Evolutionary conservation across 2,888 invertebrate species (phyloP), one percentile per base, ranked within the genome.

Genomic region (Pollenia griseotomentosa): DNA sequence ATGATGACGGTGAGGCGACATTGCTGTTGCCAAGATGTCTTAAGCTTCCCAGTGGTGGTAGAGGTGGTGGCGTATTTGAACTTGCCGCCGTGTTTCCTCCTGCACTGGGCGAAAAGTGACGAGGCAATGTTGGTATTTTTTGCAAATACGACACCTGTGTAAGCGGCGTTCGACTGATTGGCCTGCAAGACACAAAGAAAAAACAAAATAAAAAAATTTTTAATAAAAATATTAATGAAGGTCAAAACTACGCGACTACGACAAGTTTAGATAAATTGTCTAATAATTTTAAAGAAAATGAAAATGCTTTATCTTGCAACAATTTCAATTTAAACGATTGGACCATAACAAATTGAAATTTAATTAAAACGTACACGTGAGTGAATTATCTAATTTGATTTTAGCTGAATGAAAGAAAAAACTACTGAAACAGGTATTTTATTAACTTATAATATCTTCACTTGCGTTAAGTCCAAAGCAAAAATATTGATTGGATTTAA

Each of bases 61-160:
- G 59, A 73, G 82, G 88, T 61, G 79, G 87, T 66, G 85, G 86
- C 59, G 84, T 74, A 40, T 83, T 83, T 83, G 86, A 82, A 85
- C 83, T 85, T 77, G 88, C 81, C 81, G 88, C 48, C 53, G 73
- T 46, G 23, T 63, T 78, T 59, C 86, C 88, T 75, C 78, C 80
- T n/a, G 78, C 88, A 85, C 53, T 89, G 85, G 92, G 92, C 68
- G 93, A 93, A 88, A 93, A 93, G 89, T 93, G 93, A 81, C 93
- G 91, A 85, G 93, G 93, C 87, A 93, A 88, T 51, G 93, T 93
- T 57, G 93, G 93, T 71, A 93, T 93, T 89, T 93, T 93, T 88
- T 93, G 93, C 73, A 93, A 90, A 89, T 93, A 93, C 23, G 93
- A 93, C 85, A 93, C 92, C 89, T 93, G 93, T 89, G 92, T 92